Percentiles rank a stretch among this genome's conserved stretches.
Conservation (phyloP, 2,888 invertebrate genomes). For the Tethea ocularis region DNA sequence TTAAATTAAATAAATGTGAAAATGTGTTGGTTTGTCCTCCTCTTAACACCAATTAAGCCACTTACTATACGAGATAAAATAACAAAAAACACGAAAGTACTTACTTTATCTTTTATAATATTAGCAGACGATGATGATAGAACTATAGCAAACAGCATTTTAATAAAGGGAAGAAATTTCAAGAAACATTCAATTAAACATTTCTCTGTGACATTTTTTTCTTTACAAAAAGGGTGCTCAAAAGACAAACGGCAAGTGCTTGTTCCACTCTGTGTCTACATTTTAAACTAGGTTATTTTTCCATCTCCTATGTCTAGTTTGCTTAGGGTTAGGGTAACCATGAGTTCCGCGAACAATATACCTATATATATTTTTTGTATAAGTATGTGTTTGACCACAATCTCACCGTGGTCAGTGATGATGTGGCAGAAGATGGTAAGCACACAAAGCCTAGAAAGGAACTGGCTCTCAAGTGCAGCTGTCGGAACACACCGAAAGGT, state of each 20-base stretch:
- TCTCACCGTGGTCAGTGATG: too few relatives aligned
- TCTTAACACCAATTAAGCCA: too few relatives aligned
- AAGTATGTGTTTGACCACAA: too few relatives aligned
- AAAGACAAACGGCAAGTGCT: slow-evolving; percentile 9
- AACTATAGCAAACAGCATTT: background rate
- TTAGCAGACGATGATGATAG: background rate
- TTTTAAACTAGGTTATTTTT: slow-evolving; percentile 57
- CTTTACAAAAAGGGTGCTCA: slow-evolving; percentile 9
- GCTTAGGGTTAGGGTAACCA: slow-evolving; percentile 27
- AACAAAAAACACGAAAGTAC: too few relatives aligned
- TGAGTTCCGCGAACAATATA: slow-evolving; percentile 13
- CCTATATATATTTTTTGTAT: background rate
- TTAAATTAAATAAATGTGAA: too few relatives aligned
- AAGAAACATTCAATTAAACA: background rate
- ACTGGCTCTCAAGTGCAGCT: too few relatives aligned
- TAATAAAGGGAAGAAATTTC: background rate
- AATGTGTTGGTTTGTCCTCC: too few relatives aligned
- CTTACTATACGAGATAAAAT: too few relatives aligned
- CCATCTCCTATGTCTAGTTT: slow-evolving; percentile 50
- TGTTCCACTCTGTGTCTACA: slow-evolving; percentile 26
- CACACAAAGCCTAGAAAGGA: too few relatives aligned
- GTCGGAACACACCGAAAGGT: too few relatives aligned
- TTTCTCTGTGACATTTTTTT: background rate
- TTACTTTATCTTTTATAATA: background rate
- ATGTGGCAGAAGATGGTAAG: too few relatives aligned